A percentile compares a stretch with the other conserved stretches of the same genome.
These are phyloP conservation scores for Coendou prehensilis DNA, from an alignment of 2,797 vertebrate genomes.

Conservation along the genomic window DNA sequence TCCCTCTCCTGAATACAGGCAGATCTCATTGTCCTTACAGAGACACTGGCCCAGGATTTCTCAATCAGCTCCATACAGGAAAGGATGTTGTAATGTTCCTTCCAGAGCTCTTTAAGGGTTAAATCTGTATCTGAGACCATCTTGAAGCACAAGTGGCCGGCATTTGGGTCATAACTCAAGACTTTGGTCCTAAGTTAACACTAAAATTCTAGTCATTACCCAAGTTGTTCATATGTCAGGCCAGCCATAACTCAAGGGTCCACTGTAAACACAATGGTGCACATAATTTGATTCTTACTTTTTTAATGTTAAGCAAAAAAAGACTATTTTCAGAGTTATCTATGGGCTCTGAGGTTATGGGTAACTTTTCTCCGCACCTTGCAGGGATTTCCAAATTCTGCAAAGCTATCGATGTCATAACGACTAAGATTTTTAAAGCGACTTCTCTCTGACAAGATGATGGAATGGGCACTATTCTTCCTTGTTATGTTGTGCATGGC, in stretches of 20 bases:
- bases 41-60: not conserved
- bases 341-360: not conserved
- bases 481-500: not conserved
- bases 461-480: not conserved
- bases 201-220: not conserved
- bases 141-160: not conserved
- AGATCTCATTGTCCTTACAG: not conserved
- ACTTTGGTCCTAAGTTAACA: not conserved
- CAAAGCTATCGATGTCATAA: not conserved
- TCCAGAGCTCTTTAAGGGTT: not conserved
- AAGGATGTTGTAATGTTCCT: not conserved
- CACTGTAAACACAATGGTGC: not conserved
- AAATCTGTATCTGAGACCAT: not conserved
- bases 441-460: not conserved
- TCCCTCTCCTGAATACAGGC: not conserved
- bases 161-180: not conserved
- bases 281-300: not conserved
- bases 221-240: not conserved
- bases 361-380: not conserved
- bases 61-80: not conserved
- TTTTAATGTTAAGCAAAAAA: not conserved
- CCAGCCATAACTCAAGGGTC: not conserved
- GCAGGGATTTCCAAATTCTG: slow-evolving; percentile 20
- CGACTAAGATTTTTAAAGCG: not conserved
- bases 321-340: not conserved